Evolutionary conservation across 2,888 invertebrate species (phyloP).

Genomic region (Hyles lineata): DNA sequence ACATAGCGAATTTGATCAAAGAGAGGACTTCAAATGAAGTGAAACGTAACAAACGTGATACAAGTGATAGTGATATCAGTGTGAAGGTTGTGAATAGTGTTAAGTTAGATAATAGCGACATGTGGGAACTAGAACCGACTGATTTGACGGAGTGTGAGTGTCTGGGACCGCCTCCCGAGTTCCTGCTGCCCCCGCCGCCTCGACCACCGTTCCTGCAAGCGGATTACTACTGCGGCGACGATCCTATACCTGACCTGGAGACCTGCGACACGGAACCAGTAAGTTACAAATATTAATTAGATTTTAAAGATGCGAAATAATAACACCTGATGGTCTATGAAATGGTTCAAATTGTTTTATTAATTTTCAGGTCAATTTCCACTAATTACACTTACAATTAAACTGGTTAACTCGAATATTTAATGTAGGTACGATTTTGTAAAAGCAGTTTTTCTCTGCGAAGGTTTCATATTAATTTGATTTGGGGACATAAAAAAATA

Average conservation of each 20-base stretch:
- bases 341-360: no score
- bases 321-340: no score
- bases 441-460: no score
- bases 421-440: no score
- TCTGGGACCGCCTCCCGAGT: slow-evolving; percentile 90
- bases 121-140: slow-evolving; percentile 90
- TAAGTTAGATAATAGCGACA: slow-evolving; percentile 85
- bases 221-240: slow-evolving; percentile 89
- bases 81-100: slow-evolving; percentile 84
- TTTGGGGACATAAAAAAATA: no score
- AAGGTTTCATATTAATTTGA: no score
- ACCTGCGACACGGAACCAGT: slow-evolving; percentile 92
- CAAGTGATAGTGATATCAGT: slow-evolving; percentile 80
- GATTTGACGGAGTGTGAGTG: slow-evolving; percentile 91
- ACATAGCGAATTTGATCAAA: slow-evolving; percentile 79
- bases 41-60: slow-evolving; percentile 80
- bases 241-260: slow-evolving; percentile 88
- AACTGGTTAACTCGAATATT: no score
- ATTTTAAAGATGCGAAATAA: not conserved
- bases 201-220: slow-evolving; percentile 89
- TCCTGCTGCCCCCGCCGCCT: slow-evolving; percentile 90
- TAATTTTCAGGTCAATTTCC: no score
- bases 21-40: slow-evolving; percentile 75
- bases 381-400: no score
- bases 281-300: slow-evolving; percentile 65